Evolutionary conservation across 2,113 vertebrate genomes (phyloP).

Genomic region (Corvus moneduloides): DNA sequence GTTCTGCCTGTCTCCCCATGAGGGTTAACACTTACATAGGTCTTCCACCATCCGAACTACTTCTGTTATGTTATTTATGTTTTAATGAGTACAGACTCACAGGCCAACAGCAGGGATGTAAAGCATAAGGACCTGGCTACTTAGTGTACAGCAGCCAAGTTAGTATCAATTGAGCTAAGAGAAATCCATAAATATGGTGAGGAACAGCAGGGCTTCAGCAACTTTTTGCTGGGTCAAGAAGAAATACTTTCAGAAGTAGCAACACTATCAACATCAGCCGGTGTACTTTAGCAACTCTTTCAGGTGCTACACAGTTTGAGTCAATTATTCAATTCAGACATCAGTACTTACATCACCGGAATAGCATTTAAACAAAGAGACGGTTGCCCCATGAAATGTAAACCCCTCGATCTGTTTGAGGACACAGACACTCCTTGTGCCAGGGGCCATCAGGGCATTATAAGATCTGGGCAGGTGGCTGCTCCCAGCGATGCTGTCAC

Average conservation of each 20-base stretch:
- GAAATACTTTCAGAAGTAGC: neutral
- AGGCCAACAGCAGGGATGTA: neutral
- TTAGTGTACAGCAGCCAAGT: neutral
- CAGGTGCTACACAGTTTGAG: neutral
- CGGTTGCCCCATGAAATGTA: neutral
- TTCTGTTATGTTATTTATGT: neutral
- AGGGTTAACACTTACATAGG: neutral
- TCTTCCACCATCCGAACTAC: neutral
- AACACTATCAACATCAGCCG: neutral
- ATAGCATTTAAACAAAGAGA: neutral
- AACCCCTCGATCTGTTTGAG: rapidly evolving
- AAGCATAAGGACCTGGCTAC: neutral
- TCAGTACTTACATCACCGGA: neutral
- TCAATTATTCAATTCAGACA: neutral
- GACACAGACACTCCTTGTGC: neutral
- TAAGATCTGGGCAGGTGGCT: rapidly evolving
- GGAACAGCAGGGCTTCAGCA: neutral
- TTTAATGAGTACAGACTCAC: neutral
- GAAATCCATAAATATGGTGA: neutral
- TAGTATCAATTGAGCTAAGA: neutral
- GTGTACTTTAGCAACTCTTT: neutral
- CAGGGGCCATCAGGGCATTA: neutral
- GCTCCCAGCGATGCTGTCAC: rapidly evolving
- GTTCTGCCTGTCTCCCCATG: neutral
- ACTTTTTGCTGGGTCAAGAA: neutral